Evolutionary conservation across 1,140 invertebrate species (phyloP), one percentile per base, ranked within the genome.

Genomic region (Meloidogyne floridensis): DNA sequence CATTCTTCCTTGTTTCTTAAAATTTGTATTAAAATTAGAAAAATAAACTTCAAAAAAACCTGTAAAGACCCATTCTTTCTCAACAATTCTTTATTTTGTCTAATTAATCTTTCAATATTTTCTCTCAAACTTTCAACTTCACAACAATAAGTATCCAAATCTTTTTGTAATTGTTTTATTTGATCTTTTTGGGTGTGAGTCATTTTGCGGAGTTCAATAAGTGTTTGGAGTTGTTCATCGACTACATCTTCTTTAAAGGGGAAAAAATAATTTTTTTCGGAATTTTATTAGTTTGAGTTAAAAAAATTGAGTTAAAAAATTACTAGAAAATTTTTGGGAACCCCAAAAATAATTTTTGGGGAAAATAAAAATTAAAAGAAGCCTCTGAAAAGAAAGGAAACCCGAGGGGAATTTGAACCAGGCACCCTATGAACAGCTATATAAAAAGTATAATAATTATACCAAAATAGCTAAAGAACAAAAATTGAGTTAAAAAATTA

Each of bases 101-200:
- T 20, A 20, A 86, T 74, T 43, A 87, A 72, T 71, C 79, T 85
- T 65, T 90, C 89, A 43, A 89, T 84, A 69, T 84, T 81, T 5
- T 82, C 83, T 75, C 84, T 83, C 51, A 88, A 70, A 75, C 70
- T 76, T 47, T 81, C 85, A 5, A 84, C 47, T 72, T 84, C 83
- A n/a, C 53, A 72, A 10, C 56, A 71, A 47, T 74, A 77, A 18
- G 32, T 73, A 11, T 72, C 43, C 11, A 87, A 15, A 77, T 82
- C 77, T 15, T 20, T 11, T 54, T 83, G 80, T 13, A 83, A 75
- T 51, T 87, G 86, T 13, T 84, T 73, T 59, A 88, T 88, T 20
- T 81, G 85, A 10, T 86, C 81, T 53, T 87, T 84, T 72, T 85
- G 84, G 3, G 51, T 70, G 32, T 59, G 71, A 42, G 77, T 76